Percentiles rank a stretch among this genome's conserved stretches.
Conservation (phyloP, 1,140 invertebrate genomes). For the Pachyrhynchus sulphureomaculatus region DNA sequence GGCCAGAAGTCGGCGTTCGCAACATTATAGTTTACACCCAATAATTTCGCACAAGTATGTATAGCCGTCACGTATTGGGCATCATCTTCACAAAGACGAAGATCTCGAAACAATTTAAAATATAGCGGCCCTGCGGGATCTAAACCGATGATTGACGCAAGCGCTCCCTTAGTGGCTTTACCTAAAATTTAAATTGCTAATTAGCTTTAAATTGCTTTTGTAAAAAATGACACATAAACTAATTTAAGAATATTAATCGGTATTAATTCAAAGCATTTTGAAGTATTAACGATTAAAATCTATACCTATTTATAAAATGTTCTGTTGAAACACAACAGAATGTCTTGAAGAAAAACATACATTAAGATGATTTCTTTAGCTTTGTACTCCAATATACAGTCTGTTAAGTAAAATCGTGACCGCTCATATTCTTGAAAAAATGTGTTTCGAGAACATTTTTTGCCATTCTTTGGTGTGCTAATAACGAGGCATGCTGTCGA, state of each 20-base stretch:
- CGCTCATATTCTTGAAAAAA: too few species aligned
- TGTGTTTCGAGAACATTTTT: too few species aligned
- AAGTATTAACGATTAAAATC: too few species aligned
- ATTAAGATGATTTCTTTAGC: too few species aligned
- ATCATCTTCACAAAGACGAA: conserved; percentile 61
- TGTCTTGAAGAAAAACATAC: too few species aligned
- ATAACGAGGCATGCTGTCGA: too few species aligned
- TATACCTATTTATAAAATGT: too few species aligned
- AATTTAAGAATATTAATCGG: not conserved
- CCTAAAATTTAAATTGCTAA: conserved; percentile 46
- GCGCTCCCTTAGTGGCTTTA: not conserved
- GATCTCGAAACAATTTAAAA: conserved; percentile 49
- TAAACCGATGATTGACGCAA: conserved; percentile 46
- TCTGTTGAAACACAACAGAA: too few species aligned
- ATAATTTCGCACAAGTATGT: conserved; percentile 60
- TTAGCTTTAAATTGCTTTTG: not conserved
- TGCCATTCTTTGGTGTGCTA: too few species aligned
- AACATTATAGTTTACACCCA: conserved; percentile 60
- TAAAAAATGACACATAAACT: not conserved
- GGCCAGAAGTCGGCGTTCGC: conserved; percentile 72
- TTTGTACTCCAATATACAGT: too few species aligned
- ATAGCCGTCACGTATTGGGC: conserved; percentile 63
- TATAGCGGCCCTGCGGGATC: conserved; percentile 60
- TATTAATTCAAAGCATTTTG: too few species aligned
- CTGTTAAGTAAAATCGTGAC: too few species aligned